Conservation (phyloP, 2,113 vertebrate genomes). For the Synchiropus splendidus region DNA sequence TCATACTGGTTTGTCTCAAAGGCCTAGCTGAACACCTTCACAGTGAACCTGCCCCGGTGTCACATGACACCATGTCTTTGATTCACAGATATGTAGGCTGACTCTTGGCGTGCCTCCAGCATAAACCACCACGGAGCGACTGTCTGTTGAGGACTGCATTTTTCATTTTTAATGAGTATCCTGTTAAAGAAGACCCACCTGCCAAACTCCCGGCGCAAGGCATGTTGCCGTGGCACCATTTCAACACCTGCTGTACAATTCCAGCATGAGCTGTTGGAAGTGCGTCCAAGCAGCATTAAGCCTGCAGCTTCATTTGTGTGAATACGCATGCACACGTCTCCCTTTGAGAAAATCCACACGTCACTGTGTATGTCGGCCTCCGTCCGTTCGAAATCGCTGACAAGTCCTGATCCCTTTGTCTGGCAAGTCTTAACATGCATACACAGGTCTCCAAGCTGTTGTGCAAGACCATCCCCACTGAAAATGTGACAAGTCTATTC, state of each 20-base stretch:
- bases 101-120: not conserved
- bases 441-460: conserved; percentile 51
- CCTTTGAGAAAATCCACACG: conserved; percentile 30
- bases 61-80: too few species aligned
- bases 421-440: conserved; percentile 39
- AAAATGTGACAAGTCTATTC: conserved; percentile 64
- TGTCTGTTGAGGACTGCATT: conserved; percentile 18
- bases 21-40: too few species aligned
- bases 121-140: not conserved
- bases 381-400: conserved; percentile 52
- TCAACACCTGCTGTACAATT: conserved; percentile 54
- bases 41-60: too few species aligned
- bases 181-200: conserved; percentile 19
- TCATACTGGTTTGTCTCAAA: too few species aligned
- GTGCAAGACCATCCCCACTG: conserved; percentile 46
- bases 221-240: conserved; percentile 52
- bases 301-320: conserved; percentile 9
- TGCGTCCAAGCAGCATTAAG: conserved; percentile 35
- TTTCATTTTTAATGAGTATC: conserved; percentile 25
- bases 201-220: conserved; percentile 44
- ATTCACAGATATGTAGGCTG: not conserved
- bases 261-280: conserved; percentile 37
- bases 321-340: conserved; percentile 2
- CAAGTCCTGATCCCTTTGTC: conserved; percentile 53
- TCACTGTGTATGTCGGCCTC: conserved; percentile 26